Conservation (phyloP, 1,140 invertebrate genomes). For the Heterodera schachtii region DNA sequence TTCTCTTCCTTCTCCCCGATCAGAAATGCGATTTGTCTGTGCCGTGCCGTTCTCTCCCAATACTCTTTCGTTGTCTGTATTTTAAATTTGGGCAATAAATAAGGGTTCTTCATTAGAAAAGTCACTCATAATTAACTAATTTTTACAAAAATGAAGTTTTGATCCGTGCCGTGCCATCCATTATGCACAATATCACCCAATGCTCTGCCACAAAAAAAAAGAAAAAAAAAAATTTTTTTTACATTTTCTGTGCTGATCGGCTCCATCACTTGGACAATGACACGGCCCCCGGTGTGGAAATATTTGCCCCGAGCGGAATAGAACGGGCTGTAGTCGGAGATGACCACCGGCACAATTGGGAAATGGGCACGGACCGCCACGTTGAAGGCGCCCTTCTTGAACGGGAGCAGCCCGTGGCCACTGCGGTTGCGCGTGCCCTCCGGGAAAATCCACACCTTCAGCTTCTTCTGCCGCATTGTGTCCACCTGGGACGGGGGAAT, state of each 20-base stretch:
- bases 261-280: slow-evolving; percentile 56
- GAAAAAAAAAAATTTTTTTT: no score
- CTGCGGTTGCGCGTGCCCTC: slow-evolving; percentile 69
- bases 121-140: no score
- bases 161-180: no score
- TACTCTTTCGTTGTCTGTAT: no score
- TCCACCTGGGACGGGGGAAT: slow-evolving; percentile 57
- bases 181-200: no score
- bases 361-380: slow-evolving; percentile 67
- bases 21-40: no score
- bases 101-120: no score
- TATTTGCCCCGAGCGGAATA: slow-evolving; percentile 54
- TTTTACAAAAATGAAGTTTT: no score
- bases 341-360: slow-evolving; percentile 60
- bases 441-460: slow-evolving; percentile 67
- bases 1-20: no score
- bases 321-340: slow-evolving; percentile 53
- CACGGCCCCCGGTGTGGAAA: slow-evolving; percentile 51
- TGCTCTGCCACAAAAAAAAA: no score
- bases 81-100: no score
- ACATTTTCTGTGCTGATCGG: slow-evolving; percentile 56
- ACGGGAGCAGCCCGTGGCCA: slow-evolving; percentile 67
- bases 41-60: no score
- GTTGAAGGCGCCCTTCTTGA: slow-evolving; percentile 71
- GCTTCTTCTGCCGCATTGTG: slow-evolving; percentile 51